Evolutionary conservation across 2,888 invertebrate genomes (phyloP), one percentile per base, ranked within the genome.

Genomic region (Erebia aethiops): DNA sequence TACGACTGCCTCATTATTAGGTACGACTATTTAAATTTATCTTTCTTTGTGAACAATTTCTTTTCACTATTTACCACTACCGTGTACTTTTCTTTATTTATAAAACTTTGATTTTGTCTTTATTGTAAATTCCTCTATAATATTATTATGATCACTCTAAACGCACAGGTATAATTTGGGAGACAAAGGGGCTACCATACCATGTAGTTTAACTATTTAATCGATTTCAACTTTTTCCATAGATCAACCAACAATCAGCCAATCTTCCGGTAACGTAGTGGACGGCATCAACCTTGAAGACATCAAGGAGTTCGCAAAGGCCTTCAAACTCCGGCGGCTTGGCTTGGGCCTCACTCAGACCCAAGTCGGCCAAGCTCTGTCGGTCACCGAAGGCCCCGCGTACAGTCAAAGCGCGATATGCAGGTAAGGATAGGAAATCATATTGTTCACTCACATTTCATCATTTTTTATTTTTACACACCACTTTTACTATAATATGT

Each of bases 351-450:
- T 99, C 74, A 99, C 99, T 57, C 98, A 99, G 90, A 99, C 99
- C 0, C 99, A 99, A 94, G 98, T 98, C 69, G 98, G 98, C n/a
- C 99, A 99, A 90, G 98, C 99, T 56, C 94, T 99, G 13, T 98
- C 98, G 76, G 97, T 98, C 71, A 98, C 98, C 26, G 99, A 99
- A 92, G 99, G 99, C 69, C 99, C 99, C 49, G 98, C 99, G 66
- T 99, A 99, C 92, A 99, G 98, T 92, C 99, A 99, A 95, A 98
- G 98, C 91, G 99, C 99, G 80, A 99, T 99, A 89, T 99, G 99
- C 97, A 98, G 99, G 99, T 99, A 95, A 71, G 71, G 54, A 21
- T 21, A 57, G 13, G 10, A 35, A 26, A 58, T 49, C 43, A 41
- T 66, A n/a, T 3, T 52, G 58, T 11, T 64, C 65, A 71, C 69